These are phyloP conservation scores for Drosophila nigritarsus DNA, from an alignment of 2,888 invertebrate genomes.

Conservation along the genomic window DNA sequence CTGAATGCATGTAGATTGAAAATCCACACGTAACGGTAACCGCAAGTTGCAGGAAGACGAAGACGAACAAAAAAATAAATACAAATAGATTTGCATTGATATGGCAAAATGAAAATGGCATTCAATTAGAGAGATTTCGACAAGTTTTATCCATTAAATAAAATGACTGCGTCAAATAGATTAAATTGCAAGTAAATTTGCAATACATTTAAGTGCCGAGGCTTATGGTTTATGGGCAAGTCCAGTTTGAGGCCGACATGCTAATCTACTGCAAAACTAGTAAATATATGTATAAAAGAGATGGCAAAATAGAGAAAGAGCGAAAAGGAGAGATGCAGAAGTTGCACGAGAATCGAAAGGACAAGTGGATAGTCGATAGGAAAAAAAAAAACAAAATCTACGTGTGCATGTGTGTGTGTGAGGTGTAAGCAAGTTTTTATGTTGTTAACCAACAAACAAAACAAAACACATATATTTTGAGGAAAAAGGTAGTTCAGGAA, in stretches of 20 bases:
- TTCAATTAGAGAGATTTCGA: constrained; percentile 46
- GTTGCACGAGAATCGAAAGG: constrained; percentile 48
- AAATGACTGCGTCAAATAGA: constrained; percentile 43
- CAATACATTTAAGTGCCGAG: constrained; percentile 33
- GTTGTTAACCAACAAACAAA: constrained; percentile 63
- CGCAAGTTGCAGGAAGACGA: constrained; percentile 28
- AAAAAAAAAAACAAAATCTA: constrained; percentile 33
- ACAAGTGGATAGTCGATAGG: constrained; percentile 29
- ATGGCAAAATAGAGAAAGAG: not conserved
- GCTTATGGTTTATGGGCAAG: constrained; percentile 43
- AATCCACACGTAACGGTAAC: constrained; percentile 7
- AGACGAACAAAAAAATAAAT: constrained; percentile 20
- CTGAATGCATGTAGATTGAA: constrained; percentile 40
- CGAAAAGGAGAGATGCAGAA: constrained; percentile 4
- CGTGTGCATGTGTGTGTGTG: constrained; percentile 34
- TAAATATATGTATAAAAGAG: not conserved
- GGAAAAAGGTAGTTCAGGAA: constrained; percentile 32
- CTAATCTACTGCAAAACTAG: constrained; percentile 51
- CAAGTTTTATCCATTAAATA: constrained; percentile 70
- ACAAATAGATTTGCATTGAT: constrained; percentile 53
- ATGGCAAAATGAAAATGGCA: constrained; percentile 54
- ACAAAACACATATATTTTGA: constrained; percentile 4
- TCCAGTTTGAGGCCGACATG: constrained; percentile 46
- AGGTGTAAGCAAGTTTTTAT: constrained; percentile 74
- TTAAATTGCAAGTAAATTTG: constrained; percentile 56